Base-by-base conservation (phyloP, 2,888 invertebrate species). In the Alviniconcha strummeri region DNA sequence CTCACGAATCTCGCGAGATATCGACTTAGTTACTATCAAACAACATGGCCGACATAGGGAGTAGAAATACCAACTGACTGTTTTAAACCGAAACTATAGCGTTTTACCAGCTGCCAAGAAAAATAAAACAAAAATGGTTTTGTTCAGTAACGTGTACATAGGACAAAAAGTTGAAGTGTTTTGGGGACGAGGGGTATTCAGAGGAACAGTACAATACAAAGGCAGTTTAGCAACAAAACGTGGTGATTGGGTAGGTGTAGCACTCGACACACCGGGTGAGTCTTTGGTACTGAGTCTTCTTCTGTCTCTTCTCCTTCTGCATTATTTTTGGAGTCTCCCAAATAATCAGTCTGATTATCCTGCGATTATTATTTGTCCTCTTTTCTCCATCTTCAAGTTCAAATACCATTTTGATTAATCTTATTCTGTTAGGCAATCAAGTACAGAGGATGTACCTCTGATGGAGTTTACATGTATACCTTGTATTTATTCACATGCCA, bases 241-340 rank as follows among this genome's bases (percentile, higher is more conserved):
- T 13, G 93, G 93, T 17, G 93, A 93, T 80, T 93, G 93, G 93
- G 93, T 93, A 17, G 93, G 93, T 54, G 88, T 93, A 6, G 89
- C 86, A n/a, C 86, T 93, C 7, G 91, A 92, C 76, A 83, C 87
- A 67, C 88, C 89, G 89, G 90, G 93, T 91, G 84, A 88, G 85
- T 78, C 6, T 75, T 75, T 36, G 36, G 36, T 36, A 3, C 36
- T 36, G 36, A 36, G 36, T 36, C 36, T 36, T 36, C 36, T 36
- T 36, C 36, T 36, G 36, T 36, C 36, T 36, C 36, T 36, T 36
- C 36, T 36, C 36, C 36, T 36, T 36, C 36, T 36, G 36, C 36
- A 36, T 36, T 36, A 36, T 36, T 3, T 36, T 36, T 36, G 36
- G 36, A 36, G 36, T 36, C 1, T 0, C 36, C 36, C 36, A 36